phyloP scores from a whole-genome alignment of 1,140 invertebrate genomes.

The Stegodyphus mimosarum region DNA sequence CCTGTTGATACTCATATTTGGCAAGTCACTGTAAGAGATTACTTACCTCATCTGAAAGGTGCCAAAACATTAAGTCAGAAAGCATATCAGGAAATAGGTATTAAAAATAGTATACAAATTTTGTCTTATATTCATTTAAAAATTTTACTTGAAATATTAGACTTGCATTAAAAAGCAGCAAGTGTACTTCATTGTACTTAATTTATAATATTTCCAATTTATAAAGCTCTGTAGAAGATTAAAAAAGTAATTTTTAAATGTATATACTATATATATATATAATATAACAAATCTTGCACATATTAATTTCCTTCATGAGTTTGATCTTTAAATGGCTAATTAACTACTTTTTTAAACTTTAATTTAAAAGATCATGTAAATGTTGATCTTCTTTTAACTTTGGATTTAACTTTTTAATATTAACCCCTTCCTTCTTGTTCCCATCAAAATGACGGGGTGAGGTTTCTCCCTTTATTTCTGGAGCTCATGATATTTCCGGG shows the following conservation, averaged over 20 bases:
- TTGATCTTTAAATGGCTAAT: too few species aligned
- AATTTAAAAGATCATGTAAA: too few species aligned
- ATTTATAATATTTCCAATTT: background rate
- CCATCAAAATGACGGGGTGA: too few species aligned
- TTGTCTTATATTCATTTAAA: background rate
- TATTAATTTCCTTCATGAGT: too few species aligned
- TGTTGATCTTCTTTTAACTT: too few species aligned
- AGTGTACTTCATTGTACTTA: background rate
- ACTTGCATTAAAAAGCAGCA: background rate
- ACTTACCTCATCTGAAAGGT: conserved; percentile 81
- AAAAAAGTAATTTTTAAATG: background rate
- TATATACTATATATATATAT: too few species aligned
- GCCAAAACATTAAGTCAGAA: conserved; percentile 85
- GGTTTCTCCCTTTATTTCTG: too few species aligned
- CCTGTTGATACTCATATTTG: conserved; percentile 98
- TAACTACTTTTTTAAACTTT: too few species aligned
- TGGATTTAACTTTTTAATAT: too few species aligned
- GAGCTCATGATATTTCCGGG: too few species aligned
- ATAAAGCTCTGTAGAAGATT: background rate
- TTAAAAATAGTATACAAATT: background rate
- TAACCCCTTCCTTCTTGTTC: too few species aligned
- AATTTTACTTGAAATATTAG: background rate
- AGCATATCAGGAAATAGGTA: conserved; percentile 85
- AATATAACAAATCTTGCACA: too few species aligned
- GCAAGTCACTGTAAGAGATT: conserved; percentile 86